Percentiles rank a stretch among this genome's conserved stretches.
Evolutionary conservation across 2,888 invertebrate genomes (phyloP).

Genomic region (Lasioglossum morio): DNA sequence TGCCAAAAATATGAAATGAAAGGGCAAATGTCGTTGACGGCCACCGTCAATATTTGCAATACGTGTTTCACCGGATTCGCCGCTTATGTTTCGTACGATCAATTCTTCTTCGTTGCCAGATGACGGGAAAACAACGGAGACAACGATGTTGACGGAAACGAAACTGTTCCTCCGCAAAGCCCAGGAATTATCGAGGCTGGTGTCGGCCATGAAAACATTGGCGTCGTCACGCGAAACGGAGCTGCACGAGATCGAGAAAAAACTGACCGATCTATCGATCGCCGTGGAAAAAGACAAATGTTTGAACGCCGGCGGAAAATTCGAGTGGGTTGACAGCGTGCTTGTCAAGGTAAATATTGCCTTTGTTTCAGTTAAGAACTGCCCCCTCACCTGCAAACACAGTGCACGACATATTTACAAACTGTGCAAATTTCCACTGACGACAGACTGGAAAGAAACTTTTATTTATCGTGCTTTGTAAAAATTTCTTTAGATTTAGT

Average conservation of each 20-base stretch:
- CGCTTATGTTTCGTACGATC: neutral
- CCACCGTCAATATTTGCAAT: neutral
- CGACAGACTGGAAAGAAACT: neutral
- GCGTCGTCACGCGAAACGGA: conserved; percentile 53
- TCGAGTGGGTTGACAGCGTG: conserved; percentile 96
- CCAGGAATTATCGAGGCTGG: conserved; percentile 79
- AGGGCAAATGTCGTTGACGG: neutral
- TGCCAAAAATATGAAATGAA: neutral
- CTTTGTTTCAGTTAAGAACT: conserved; percentile 12
- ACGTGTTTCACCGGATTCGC: neutral
- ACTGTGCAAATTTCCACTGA: neutral
- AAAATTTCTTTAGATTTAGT: neutral
- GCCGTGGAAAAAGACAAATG: conserved; percentile 87
- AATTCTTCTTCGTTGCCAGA: conserved; percentile 36
- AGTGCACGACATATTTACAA: neutral
- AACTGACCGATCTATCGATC: conserved; percentile 83
- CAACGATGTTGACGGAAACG: conserved; percentile 60
- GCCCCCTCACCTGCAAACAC: neutral
- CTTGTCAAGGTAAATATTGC: conserved; percentile 89
- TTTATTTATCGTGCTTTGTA: neutral
- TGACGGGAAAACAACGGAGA: conserved; percentile 27
- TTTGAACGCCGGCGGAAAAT: conserved; percentile 94
- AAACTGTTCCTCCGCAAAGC: conserved; percentile 84
- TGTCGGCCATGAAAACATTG: conserved; percentile 74
- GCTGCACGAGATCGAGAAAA: conserved; percentile 80